phyloP scores from a whole-genome alignment of 1,140 invertebrate genomes.

The Drosophila micromelanica region DNA sequence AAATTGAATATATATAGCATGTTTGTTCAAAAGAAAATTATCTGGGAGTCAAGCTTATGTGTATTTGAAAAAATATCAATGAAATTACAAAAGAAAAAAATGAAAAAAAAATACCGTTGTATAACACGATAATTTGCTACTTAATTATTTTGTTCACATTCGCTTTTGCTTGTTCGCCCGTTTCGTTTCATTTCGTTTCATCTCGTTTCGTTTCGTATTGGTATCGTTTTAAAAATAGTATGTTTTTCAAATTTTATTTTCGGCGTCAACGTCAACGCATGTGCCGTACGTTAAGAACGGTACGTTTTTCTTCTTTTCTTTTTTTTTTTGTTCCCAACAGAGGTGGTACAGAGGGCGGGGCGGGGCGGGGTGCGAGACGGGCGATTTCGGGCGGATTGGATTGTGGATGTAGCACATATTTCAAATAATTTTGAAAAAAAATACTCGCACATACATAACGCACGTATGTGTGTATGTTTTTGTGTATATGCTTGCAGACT shows the following conservation, averaged over 20 bases:
- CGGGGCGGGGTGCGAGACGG: background rate
- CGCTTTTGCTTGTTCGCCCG: constrained; percentile 34
- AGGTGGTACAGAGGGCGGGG: background rate
- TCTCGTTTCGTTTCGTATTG: constrained; percentile 66
- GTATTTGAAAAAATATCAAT: background rate
- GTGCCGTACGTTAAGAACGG: constrained; percentile 37
- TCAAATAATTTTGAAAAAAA: constrained; percentile 71
- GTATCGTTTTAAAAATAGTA: constrained; percentile 81
- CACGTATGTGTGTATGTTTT: constrained; percentile 27
- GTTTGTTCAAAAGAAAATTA: background rate
- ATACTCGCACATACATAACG: constrained; percentile 23
- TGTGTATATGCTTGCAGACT: constrained; percentile 33
- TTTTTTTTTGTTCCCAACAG: background rate
- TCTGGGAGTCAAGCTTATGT: background rate
- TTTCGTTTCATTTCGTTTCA: constrained; percentile 53
- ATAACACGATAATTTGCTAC: constrained; percentile 81
- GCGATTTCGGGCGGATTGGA: constrained; percentile 25
- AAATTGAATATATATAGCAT: background rate
- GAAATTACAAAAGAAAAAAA: background rate
- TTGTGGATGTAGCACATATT: constrained; percentile 68
- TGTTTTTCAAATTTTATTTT: constrained; percentile 81
- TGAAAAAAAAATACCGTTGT: constrained; percentile 57
- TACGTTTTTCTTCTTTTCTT: background rate
- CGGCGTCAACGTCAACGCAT: constrained; percentile 78
- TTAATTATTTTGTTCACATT: constrained; percentile 78